These are phyloP conservation scores for Cololabis saira DNA, from an alignment of 2,113 vertebrate species.

Conservation along the genomic window DNA sequence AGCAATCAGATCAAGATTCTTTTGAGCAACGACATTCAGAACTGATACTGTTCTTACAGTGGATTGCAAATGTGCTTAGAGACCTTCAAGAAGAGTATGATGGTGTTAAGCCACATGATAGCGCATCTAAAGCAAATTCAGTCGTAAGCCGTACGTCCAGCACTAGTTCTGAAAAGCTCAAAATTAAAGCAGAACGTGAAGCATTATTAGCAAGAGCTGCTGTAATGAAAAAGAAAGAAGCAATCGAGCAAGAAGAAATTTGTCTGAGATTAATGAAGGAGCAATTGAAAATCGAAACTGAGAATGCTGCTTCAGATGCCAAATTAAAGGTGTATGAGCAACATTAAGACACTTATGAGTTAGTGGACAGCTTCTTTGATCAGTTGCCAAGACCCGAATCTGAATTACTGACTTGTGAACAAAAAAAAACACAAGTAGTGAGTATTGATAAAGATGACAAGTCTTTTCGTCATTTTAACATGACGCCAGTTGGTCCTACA, in stretches of 20 bases:
- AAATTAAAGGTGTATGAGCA: background rate
- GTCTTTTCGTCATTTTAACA: no score
- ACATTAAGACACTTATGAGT: background rate
- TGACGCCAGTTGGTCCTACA: no score
- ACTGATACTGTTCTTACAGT: no score
- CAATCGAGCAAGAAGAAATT: background rate
- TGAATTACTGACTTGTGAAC: background rate
- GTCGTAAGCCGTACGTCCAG: background rate
- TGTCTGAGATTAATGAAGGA: background rate
- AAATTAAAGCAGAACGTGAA: background rate
- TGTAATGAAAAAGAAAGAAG: background rate
- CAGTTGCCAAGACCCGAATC: background rate
- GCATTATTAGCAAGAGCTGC: background rate
- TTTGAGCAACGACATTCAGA: no score
- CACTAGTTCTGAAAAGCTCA: background rate
- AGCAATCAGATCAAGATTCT: no score
- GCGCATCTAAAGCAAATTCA: no score
- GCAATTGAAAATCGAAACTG: slow-evolving; percentile 1
- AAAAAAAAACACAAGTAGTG: background rate
- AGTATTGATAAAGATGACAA: background rate
- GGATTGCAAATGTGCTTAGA: no score
- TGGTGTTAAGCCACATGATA: no score
- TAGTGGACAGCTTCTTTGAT: no score
- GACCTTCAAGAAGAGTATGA: no score
- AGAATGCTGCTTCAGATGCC: background rate